Evolutionary conservation across 2,797 vertebrate genomes (phyloP).

Genomic region (Acanthornis magna): DNA sequence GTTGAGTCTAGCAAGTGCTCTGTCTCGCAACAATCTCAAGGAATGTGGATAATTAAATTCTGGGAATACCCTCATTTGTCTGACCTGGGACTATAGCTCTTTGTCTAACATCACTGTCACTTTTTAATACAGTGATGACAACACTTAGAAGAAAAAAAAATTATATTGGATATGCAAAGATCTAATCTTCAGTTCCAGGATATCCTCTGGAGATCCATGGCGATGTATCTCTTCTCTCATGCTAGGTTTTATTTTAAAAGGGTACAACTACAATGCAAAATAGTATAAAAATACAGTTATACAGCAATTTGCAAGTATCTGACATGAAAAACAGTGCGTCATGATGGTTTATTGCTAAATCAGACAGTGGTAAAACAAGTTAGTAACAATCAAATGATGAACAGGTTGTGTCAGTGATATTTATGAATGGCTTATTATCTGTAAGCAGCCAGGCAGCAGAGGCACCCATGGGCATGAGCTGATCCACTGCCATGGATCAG

Average conservation of each 20-base stretch:
- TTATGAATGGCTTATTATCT: neutral
- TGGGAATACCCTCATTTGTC: neutral
- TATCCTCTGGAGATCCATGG: neutral
- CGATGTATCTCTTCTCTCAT: neutral
- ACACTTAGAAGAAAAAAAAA: neutral
- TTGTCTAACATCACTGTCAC: neutral
- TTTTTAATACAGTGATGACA: neutral
- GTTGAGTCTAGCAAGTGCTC: neutral
- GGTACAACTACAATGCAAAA: neutral
- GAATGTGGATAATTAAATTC: neutral
- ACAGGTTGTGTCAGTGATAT: neutral
- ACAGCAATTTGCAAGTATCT: neutral
- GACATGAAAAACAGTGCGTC: neutral
- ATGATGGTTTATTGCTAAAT: neutral
- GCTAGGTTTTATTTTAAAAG: neutral
- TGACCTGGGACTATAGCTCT: neutral
- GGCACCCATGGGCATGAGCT: accelerated
- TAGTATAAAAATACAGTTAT: neutral
- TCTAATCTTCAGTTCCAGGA: neutral
- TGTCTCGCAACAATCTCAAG: neutral
- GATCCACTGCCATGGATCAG: neutral
- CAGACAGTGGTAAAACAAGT: neutral
- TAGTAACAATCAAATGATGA: neutral
- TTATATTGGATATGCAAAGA: neutral
- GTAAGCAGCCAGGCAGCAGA: neutral